phyloP scores from a whole-genome alignment of 2,888 invertebrate species.

The Herminia tarsipennalis region DNA sequence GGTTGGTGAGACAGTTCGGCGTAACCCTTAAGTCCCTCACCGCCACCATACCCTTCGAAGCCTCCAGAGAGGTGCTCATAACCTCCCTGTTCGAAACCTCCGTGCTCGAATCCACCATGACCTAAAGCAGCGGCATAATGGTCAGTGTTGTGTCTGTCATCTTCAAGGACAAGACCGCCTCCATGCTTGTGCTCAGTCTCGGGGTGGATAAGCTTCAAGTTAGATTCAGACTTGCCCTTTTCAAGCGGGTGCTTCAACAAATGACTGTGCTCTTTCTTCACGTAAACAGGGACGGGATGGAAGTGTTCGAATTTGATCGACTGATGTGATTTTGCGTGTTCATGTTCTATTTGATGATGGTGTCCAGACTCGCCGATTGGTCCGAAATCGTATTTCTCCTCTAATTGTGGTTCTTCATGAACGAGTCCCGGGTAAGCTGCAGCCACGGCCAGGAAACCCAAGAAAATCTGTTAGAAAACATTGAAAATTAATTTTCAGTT shows the following conservation, averaged over 20 bases:
- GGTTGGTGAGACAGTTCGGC: slow-evolving; percentile 61
- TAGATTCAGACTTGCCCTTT: slow-evolving; percentile 86
- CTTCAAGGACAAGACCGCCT: slow-evolving; percentile 86
- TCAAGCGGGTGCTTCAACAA: slow-evolving; percentile 87
- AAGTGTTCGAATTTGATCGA: slow-evolving; percentile 89
- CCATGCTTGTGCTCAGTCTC: slow-evolving; percentile 86
- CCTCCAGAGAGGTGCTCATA: slow-evolving; percentile 47
- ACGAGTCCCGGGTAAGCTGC: slow-evolving; percentile 77
- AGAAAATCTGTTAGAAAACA: slow-evolving; percentile 68
- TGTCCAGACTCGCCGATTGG: slow-evolving; percentile 81
- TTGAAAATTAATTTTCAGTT: slow-evolving; percentile 5
- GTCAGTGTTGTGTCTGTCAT: slow-evolving; percentile 80
- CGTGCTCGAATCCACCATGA: slow-evolving; percentile 53
- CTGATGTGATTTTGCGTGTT: slow-evolving; percentile 89
- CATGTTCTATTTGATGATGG: slow-evolving; percentile 87
- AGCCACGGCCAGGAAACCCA: slow-evolving; percentile 78
- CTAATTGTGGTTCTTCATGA: slow-evolving; percentile 75
- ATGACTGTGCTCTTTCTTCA: slow-evolving; percentile 89
- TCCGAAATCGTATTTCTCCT: slow-evolving; percentile 70
- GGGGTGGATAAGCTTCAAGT: slow-evolving; percentile 86
- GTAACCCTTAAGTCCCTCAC: slow-evolving; percentile 71
- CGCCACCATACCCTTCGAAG: slow-evolving; percentile 64
- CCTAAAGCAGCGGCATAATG: slow-evolving; percentile 62
- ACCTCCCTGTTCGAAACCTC: slow-evolving; percentile 55
- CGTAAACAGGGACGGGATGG: slow-evolving; percentile 89